These are phyloP conservation scores for Setophaga petechia DNA, from an alignment of 2,113 vertebrate genomes.

Conservation along the genomic window DNA sequence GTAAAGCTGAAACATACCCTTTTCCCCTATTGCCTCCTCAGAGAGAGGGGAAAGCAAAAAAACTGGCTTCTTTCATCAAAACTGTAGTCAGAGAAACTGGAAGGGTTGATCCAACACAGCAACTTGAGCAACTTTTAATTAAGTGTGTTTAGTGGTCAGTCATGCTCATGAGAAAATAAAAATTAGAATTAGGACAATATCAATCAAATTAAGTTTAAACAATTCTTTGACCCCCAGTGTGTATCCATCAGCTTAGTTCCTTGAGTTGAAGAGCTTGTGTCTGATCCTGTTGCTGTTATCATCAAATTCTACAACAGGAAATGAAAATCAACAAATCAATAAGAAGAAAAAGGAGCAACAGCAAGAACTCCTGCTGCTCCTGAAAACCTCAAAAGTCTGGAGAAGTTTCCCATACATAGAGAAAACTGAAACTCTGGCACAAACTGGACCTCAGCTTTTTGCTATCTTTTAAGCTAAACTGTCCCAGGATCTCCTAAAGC, in stretches of 20 bases:
- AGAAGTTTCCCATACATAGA: background rate
- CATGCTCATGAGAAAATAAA: background rate
- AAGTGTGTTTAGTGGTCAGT: background rate
- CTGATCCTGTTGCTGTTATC: background rate
- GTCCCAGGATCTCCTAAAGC: background rate
- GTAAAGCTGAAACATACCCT: background rate
- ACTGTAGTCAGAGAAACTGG: background rate
- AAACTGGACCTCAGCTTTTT: background rate
- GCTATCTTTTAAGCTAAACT: background rate
- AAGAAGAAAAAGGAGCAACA: background rate
- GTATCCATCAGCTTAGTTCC: background rate
- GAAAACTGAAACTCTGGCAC: background rate
- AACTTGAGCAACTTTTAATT: background rate
- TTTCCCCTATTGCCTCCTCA: background rate
- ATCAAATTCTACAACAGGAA: background rate
- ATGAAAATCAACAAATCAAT: background rate
- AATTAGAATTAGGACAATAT: background rate
- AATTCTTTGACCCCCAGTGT: background rate
- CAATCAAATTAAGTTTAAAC: background rate
- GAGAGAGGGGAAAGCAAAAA: background rate
- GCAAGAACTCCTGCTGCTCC: background rate
- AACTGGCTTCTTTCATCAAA: background rate
- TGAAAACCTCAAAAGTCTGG: background rate
- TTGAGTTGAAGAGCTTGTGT: background rate
- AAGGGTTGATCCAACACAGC: background rate